Base-by-base conservation (phyloP, 1,140 invertebrate species). In the Neodiprion pinetum region DNA sequence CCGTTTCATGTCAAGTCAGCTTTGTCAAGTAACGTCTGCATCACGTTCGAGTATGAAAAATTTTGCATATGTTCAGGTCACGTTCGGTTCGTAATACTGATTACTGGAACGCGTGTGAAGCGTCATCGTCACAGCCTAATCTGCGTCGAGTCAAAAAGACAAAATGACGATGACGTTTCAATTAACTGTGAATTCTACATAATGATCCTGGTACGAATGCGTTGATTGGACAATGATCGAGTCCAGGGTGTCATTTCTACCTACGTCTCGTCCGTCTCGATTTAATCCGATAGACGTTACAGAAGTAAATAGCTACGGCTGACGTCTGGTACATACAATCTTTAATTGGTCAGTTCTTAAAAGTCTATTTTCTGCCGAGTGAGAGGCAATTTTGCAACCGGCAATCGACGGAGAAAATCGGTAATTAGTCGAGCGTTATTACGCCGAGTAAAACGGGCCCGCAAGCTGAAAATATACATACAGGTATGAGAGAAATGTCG, bases 371-470 rank as follows among this genome's bases (percentile, higher is more conserved):
- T 61, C 53, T 61, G 53, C 7, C 53, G n/a, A 53, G 53, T 17
- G n/a, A 61, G 11, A 17, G 53, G 53, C 21, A 69, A 69, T 69
- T 69, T 69, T 69, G 67, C 67, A 69, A 69, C 23, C 67, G 67
- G 14, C 40, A 69, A 69, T 69, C 17, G 67, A 23, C 67, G 67
- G 14, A 69, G 67, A 69, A 69, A 69, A 69, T 69, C 67, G 67
- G 67, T 69, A 69, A 69, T 69, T 69, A 69, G 67, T 69, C 67
- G 67, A 69, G 9, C 40, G 40, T 69, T 69, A 69, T 69, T 47
- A 21, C 40, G 67, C 21, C 67, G 40, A 47, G 21, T 69, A 23
- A 14, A 17, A 14, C 11, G 53, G 11, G 53, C 53, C n/a, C 53
- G 5, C 53, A 9, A 40, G 28, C 28, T 40, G 28, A 40, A 40